Base-by-base conservation (phyloP, 2,113 vertebrate genomes). In the Istiophorus platypterus region DNA sequence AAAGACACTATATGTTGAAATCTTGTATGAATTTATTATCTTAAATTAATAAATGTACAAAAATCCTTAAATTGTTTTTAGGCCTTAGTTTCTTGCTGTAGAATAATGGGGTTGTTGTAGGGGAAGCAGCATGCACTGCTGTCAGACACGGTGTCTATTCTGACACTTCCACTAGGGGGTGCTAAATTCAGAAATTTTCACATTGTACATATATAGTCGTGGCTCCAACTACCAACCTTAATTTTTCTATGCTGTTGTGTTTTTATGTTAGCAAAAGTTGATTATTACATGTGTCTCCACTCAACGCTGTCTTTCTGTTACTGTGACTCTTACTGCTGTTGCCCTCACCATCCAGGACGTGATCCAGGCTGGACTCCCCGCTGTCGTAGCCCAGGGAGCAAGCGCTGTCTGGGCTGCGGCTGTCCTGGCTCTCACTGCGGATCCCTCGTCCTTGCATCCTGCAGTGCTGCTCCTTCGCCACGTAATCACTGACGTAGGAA, bases 381-480 rank as follows among this genome's bases (percentile, higher is more conserved):
- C 97, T 98, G 89, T 94, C 95, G 57, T 97, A 98, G 84, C 96
- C 97, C 86, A 97, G 89, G 56, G 97, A 99, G 86, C 96, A 97
- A 5, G 97, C 97, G 7, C 97, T 97, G 92, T 98, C 97, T 0
- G 96, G 97, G 76, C 97, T 98, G 81, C 95, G 95, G 72, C 97
- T 97, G 84, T 98, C 96, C 71, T 96, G 94, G 78, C 93, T 94
- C 66, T 78, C 54, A 4, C 77, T 62, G 69, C 39, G 57, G 47
- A 54, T 64, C 58, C 34, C 77, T 84, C 76, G 94, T 1, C 96
- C 92, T 94, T 93, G 76, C 93, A 80, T 79, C 91, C 92, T 94
- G 15, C 91, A 90, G 57, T 81, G 91, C 83, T 92, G 79, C 68
- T 95, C 96, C 93, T 96, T 96, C 88, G 96, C 96, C 88, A 92